phyloP scores from a whole-genome alignment of 2,797 vertebrate genomes.

The Vespertilio murinus region DNA sequence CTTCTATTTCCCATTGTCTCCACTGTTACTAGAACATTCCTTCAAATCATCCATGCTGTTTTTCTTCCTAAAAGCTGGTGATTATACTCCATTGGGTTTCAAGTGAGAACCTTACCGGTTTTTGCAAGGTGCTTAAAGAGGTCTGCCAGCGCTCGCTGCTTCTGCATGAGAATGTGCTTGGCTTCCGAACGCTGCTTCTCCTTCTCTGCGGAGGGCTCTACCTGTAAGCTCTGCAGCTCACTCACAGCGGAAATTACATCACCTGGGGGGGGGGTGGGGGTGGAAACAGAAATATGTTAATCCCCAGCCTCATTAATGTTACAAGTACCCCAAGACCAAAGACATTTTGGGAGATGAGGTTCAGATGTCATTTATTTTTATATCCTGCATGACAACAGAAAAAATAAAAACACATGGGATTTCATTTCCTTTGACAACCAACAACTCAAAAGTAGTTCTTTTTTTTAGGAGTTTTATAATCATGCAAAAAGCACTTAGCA shows the following conservation, averaged over 20 bases:
- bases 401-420: neutral
- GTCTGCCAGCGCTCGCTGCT: constrained; percentile 94
- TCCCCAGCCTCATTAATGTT: neutral
- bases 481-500: neutral
- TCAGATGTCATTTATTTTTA: neutral
- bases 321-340: neutral
- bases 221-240: constrained; percentile 89
- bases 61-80: neutral
- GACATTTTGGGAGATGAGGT: neutral
- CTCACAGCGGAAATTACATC: constrained; percentile 89
- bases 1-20: neutral
- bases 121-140: constrained; percentile 95
- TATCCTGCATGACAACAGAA: neutral
- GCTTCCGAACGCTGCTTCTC: constrained; percentile 93
- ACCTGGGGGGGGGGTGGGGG: constrained; percentile 86
- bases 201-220: constrained; percentile 89
- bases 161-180: constrained; percentile 97
- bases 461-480: neutral
- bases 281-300: neutral
- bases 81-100: neutral
- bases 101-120: constrained; percentile 86
- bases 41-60: neutral
- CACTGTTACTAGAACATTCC: neutral
- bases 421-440: neutral
- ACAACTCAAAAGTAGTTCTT: neutral